Base-by-base conservation (phyloP, 1,140 invertebrate species). In the Brachionus manjavacas region DNA sequence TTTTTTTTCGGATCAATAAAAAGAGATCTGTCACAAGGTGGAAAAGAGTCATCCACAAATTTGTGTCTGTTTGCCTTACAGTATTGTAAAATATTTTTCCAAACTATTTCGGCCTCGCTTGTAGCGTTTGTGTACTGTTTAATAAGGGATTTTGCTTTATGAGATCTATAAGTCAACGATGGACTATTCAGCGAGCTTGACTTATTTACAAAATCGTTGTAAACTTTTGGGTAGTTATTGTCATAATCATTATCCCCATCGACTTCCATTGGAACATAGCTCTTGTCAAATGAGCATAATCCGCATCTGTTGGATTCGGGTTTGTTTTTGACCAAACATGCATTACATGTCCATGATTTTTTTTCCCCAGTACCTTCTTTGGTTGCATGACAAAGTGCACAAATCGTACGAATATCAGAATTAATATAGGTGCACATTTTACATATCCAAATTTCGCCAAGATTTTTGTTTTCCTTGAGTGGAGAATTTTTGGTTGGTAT, bases 1-100 rank as follows among this genome's bases (percentile, higher is more conserved):
- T 60, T 84, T 16, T 16, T 70, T 8, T 84, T 84, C 35, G 25
- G 23, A 68, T 84, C 23, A 25, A 68, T 52, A 84, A 84, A 70
- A 46, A 84, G 35, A 4, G 81, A 84, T 70, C 66, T 68, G 25
- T 49, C 66, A 41, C 60, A 70, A 12, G 81, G 81, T 12, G 81
- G 81, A 55, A 84, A 84, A 39, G 81, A 70, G 28, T 84, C 60
- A 23, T 84, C 81, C 9, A 84, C 81, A 84, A 84, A 84, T 49
- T 84, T 70, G 20, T 84, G 60, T 7, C 35, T 43, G 49, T 70
- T 70, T 41, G 23, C 25, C 70, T 70, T 70, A 25, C 81, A 84
- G 66, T 84, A 84, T 35, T 46, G 52, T 11, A 81, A 52, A 64
- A 81, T 81, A 16, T 81, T 81, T 16, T 81, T 81, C 79, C 79